A percentile compares a stretch with the other conserved stretches of the same genome.
phyloP scores from a whole-genome alignment of 2,888 invertebrate genomes.

The Tuberolachnus salignus region DNA sequence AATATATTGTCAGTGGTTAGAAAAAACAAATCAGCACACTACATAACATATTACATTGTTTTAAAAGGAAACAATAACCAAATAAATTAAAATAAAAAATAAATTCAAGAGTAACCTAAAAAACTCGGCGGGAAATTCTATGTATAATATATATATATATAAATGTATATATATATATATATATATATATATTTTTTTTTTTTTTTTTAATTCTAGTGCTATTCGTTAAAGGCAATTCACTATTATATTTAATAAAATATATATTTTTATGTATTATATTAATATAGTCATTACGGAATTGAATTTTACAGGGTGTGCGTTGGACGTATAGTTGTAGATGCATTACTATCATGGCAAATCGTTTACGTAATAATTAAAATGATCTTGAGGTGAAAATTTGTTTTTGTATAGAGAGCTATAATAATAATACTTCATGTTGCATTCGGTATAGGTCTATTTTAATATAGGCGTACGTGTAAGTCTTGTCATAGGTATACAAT shows the following conservation, averaged over 20 bases:
- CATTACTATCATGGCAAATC: constrained; percentile 17
- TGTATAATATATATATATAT: constrained; percentile 11
- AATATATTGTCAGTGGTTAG: constrained; percentile 51
- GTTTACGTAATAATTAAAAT: constrained; percentile 18
- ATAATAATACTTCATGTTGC: not conserved
- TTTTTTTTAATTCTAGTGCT: constrained; percentile 40
- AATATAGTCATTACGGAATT: constrained; percentile 12
- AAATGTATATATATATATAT: not conserved
- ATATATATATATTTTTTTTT: constrained; percentile 10
- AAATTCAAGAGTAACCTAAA: constrained; percentile 43
- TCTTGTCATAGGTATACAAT: not conserved
- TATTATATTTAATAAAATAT: constrained; percentile 8
- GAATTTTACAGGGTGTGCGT: constrained; percentile 26
- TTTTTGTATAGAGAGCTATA: not conserved
- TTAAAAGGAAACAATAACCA: constrained; percentile 40
- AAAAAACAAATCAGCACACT: constrained; percentile 57
- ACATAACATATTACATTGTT: constrained; percentile 52
- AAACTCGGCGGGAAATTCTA: constrained; percentile 38
- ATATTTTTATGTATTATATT: constrained; percentile 14
- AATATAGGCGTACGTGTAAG: not conserved
- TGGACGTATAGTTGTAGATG: constrained; percentile 19
- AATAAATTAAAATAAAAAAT: constrained; percentile 49
- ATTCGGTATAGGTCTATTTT: not conserved
- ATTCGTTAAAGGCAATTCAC: constrained; percentile 44
- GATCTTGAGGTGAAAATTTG: not conserved